Evolutionary conservation across 2,113 vertebrate genomes (phyloP).

Genomic region (Kryptolebias marmoratus): DNA sequence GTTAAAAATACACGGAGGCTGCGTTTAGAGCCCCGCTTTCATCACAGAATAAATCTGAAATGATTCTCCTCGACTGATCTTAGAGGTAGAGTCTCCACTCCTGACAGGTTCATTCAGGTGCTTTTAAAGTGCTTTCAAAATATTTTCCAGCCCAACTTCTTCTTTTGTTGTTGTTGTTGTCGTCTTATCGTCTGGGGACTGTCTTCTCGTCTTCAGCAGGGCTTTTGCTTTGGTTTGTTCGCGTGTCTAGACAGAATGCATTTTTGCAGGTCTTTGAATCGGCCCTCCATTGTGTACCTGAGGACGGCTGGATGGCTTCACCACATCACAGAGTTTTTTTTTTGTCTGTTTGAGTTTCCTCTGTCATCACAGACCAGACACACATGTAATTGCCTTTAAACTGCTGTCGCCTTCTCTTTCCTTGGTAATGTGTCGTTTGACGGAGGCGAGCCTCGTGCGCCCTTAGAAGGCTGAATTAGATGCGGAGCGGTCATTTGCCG

Average conservation of each 20-base stretch:
- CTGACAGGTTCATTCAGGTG: conserved; percentile 52
- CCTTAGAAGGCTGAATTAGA: conserved; percentile 16
- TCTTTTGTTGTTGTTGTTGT: conserved; percentile 27
- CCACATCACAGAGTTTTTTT: conserved; percentile 74
- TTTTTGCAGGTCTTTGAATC: conserved; percentile 54
- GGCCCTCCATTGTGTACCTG: conserved; percentile 54
- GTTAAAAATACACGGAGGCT: neutral
- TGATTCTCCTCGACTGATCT: conserved; percentile 39
- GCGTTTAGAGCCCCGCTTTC: conserved; percentile 1
- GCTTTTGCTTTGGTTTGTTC: conserved; percentile 50
- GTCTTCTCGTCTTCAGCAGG: conserved; percentile 39
- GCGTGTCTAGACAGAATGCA: conserved; percentile 69
- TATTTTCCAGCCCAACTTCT: conserved; percentile 10
- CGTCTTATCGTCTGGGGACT: conserved; percentile 22
- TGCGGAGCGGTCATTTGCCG: conserved; percentile 27
- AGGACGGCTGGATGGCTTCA: conserved; percentile 48
- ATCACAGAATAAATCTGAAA: conserved; percentile 27
- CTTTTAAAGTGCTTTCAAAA: conserved; percentile 57
- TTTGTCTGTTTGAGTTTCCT: conserved; percentile 61
- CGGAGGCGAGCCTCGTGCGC: conserved; percentile 1
- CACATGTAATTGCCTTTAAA: conserved; percentile 56
- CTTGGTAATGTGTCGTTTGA: conserved; percentile 10
- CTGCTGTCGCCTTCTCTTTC: conserved; percentile 38
- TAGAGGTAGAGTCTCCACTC: conserved; percentile 15
- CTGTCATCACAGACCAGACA: conserved; percentile 61